Percentiles rank a stretch among this genome's conserved stretches.
Evolutionary conservation across 2,888 invertebrate species (phyloP).

Genomic region (Lamellibrachia columna): DNA sequence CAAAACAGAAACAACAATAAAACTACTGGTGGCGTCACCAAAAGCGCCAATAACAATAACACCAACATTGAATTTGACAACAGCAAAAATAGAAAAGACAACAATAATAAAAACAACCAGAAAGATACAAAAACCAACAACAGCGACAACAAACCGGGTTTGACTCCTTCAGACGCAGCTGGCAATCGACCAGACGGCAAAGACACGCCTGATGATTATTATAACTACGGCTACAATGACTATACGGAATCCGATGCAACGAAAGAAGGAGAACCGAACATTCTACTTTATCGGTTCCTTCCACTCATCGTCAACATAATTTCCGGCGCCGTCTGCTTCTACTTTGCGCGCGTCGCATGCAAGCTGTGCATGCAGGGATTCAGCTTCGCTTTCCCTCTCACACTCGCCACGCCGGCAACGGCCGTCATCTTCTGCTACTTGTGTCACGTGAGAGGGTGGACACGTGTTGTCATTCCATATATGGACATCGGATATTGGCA

Average conservation of each 20-base stretch:
- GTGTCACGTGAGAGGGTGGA: constrained; percentile 39
- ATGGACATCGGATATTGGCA: constrained; percentile 43
- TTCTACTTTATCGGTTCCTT: constrained; percentile 37
- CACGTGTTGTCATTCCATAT: constrained; percentile 33
- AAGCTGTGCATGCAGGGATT: constrained; percentile 67
- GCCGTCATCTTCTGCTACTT: constrained; percentile 58
- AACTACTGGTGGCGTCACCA: background rate
- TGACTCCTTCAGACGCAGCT: background rate
- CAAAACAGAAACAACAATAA: constrained; percentile 19
- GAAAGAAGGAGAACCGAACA: constrained; percentile 28
- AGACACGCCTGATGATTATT: constrained; percentile 24
- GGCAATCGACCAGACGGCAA: background rate
- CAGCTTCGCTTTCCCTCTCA: constrained; percentile 67
- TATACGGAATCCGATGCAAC: constrained; percentile 9
- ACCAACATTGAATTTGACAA: background rate
- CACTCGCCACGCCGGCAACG: constrained; percentile 55
- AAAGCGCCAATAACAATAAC: background rate
- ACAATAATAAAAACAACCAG: background rate
- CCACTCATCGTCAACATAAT: constrained; percentile 53
- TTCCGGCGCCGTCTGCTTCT: constrained; percentile 65
- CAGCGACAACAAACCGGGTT: background rate
- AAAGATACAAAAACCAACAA: background rate
- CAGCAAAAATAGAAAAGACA: background rate
- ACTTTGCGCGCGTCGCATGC: constrained; percentile 69
- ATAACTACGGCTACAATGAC: constrained; percentile 25